Base-by-base conservation (phyloP, 2,113 vertebrate species). In the Onychorhynchus coronatus region DNA sequence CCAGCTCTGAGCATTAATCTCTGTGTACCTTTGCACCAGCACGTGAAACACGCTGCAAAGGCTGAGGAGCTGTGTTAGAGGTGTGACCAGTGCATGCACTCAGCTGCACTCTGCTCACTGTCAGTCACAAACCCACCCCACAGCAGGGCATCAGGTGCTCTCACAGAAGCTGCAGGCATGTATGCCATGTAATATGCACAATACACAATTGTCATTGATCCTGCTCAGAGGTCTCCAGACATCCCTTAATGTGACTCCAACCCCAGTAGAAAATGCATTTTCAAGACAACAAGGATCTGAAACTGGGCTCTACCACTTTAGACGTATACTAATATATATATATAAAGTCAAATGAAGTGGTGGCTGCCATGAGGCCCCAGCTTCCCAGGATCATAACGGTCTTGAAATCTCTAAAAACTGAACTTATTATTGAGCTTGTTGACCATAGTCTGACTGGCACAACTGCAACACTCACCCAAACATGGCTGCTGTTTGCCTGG, bases 401-500 rank as follows among this genome's bases (percentile, higher is more conserved):
- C 30, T 78, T 53, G 41, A 73, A 77, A 53, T 46, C 24, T 73
- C 55, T 19, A 13, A 84, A 61, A 86, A 83, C 46, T 12, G 2
- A 53, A 46, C 35, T 58, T 33, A 11, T 67, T 67, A 39, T 24
- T 70, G 70, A 85, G 37, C 59, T 79, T 53, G 14, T 9, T 67
- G n/a, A 28, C 50, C 49, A 24, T 3, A 55, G 31, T 14, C 14
- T 53, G 28, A 44, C 44, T 33, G 46, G 14, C 2, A 1, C 4
- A 35, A 53, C 30, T 27, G 31, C 41, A 47, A 63, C n/a, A 98
- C 99, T 99, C 97, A 99, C 99, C 99, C 99, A 92, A 99, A 99
- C 98, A 99, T 99, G 89, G 99, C 99, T 42, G 99, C 99, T 1
- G 99, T 99, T 93, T 99, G 99, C 75, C 99, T 98, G 59, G 99